Base-by-base conservation (phyloP, 2,113 vertebrate species). In the Chloropsis cyanopogon region DNA sequence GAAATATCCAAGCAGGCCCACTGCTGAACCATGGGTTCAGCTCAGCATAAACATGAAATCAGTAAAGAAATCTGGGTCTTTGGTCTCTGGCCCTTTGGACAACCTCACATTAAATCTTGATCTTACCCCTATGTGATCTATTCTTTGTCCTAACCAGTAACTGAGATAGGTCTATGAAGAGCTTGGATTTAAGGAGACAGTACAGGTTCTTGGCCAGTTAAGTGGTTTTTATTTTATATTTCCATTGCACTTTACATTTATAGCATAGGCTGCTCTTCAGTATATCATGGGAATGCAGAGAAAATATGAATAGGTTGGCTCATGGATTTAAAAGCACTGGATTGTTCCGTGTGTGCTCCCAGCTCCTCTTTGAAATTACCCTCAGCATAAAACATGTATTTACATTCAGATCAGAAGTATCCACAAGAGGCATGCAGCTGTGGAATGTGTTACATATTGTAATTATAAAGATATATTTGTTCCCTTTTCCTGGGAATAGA, bases 381-480 rank as follows among this genome's bases (percentile, higher is more conserved):
- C 86, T 95, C 64, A n/a, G 69, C 80, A 66, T 86, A 80, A 93
- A 93, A 49, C 42, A 69, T 50, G 91, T 94, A 86, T 93, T 97
- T 95, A 70, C 90, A 87, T 94, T 93, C 93, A 96, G 65, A 82
- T 93, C 85, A 93, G 91, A 96, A 83, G 76, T 70, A 92, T 53
- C 79, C 90, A 94, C 63, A 79, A 90, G 78, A 88, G 65, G 92
- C 87, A 66, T 52, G 54, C 93, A 96, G 93, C 46, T 96, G 75
- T 57, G 65, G 79, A 91, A 49, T 75, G 54, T 73, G 86, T 92
- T 90, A 71, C 87, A 86, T 93, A 86, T 91, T 94, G 70, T 93
- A 90, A 94, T 94, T 95, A 94, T 88, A 94, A 90, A 87, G 97
- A 97, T 80, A 68, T 80, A 80, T 94, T 96, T 82, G 61, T 80